phyloP scores from a whole-genome alignment of 35 echinoderm and acorn worm genomes.

The Ophiothrix spiculata region DNA sequence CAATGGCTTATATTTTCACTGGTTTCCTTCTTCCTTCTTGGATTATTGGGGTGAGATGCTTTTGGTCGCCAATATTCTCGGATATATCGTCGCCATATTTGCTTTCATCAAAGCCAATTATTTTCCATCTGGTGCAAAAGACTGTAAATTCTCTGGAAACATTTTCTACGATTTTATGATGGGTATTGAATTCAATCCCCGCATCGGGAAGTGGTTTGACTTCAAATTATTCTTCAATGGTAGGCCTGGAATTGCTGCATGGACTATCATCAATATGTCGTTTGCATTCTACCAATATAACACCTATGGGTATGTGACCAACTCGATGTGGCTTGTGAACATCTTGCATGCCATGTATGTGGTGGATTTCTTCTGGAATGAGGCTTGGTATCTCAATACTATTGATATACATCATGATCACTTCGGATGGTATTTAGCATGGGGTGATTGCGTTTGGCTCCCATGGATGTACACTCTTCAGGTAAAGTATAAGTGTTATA shows the following conservation, averaged over 20 bases:
- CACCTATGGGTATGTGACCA: constrained; percentile 60
- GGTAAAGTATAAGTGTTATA: no score
- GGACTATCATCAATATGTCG: constrained; percentile 77
- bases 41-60: constrained; percentile 62
- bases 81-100: constrained; percentile 43
- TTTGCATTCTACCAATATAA: constrained; percentile 66
- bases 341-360: constrained; percentile 67
- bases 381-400: constrained; percentile 81
- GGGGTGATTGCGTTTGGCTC: constrained; percentile 73
- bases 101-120: constrained; percentile 59
- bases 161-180: constrained; percentile 73
- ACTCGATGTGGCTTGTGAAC: constrained; percentile 73
- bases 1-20: constrained; percentile 62
- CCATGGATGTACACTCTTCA: constrained; percentile 74
- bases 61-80: constrained; percentile 48
- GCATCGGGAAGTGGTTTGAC: constrained; percentile 76
- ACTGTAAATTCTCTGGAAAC: constrained; percentile 62
- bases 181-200: constrained; percentile 75
- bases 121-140: constrained; percentile 47
- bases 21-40: constrained; percentile 67
- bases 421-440: constrained; percentile 63
- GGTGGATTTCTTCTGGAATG: constrained; percentile 82
- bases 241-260: constrained; percentile 59
- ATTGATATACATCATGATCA: constrained; percentile 81
- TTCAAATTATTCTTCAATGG: constrained; percentile 86